These are phyloP conservation scores for Dryomyza anilis DNA, from an alignment of 2,888 invertebrate species.

Conservation along the genomic window DNA sequence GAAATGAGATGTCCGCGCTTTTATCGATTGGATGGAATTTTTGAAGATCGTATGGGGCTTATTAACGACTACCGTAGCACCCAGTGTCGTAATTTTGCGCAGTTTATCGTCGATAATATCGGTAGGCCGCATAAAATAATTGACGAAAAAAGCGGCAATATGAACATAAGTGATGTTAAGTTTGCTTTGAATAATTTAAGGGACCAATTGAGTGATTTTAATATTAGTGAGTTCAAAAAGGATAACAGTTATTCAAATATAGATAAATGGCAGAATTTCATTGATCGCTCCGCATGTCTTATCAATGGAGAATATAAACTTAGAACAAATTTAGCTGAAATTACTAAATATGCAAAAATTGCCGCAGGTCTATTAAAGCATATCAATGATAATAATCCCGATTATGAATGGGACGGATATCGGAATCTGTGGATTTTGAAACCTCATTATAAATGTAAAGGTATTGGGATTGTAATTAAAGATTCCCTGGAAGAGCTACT, in stretches of 20 bases:
- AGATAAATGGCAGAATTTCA: constrained; percentile 47
- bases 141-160: constrained; percentile 64
- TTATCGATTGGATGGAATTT: constrained; percentile 46
- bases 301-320: too few species aligned
- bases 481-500: constrained; percentile 76
- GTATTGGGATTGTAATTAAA: constrained; percentile 81
- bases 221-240: constrained; percentile 44
- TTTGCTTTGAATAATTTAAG: constrained; percentile 44
- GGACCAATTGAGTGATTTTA: constrained; percentile 42
- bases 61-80: constrained; percentile 75
- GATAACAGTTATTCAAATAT: too few species aligned
- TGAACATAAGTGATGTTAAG: constrained; percentile 47
- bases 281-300: constrained; percentile 43
- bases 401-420: constrained; percentile 75
- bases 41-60: constrained; percentile 52
- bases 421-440: constrained; percentile 91
- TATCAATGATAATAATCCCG: constrained; percentile 67
- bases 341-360: constrained; percentile 48
- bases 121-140: constrained; percentile 47
- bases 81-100: constrained; percentile 76
- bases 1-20: constrained; percentile 74
- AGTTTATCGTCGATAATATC: constrained; percentile 57
- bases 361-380: constrained; percentile 67
- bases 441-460: constrained; percentile 81
- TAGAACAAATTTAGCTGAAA: constrained; percentile 40